phyloP scores from a whole-genome alignment of 1,140 invertebrate species.

The Zaprionus tsacasi region DNA sequence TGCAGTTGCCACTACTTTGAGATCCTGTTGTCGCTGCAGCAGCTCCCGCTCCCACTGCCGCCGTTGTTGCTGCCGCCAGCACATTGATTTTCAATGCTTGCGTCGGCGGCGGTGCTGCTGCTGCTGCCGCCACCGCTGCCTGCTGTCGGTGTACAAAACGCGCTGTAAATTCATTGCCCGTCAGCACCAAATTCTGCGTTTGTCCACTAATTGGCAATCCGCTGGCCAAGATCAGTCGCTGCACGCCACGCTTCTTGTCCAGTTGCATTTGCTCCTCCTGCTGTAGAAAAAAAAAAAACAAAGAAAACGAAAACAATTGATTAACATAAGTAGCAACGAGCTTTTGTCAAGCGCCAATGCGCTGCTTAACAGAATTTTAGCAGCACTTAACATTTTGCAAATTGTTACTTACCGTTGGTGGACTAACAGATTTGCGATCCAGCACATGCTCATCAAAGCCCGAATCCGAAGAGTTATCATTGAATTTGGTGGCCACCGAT shows the following conservation, averaged over 20 bases:
- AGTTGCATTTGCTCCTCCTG: conserved; percentile 62
- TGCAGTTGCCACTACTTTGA: conserved; percentile 54
- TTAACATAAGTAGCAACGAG: background rate
- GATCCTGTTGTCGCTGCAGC: conserved; percentile 47
- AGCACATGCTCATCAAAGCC: conserved; percentile 87
- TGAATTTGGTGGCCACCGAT: conserved; percentile 84
- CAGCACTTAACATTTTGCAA: background rate
- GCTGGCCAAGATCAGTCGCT: conserved; percentile 71
- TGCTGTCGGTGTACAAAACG: conserved; percentile 69
- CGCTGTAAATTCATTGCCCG: conserved; percentile 76
- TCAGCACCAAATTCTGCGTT: conserved; percentile 72
- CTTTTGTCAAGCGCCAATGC: background rate
- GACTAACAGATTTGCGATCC: conserved; percentile 79
- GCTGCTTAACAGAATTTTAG: background rate
- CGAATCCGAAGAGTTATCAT: conserved; percentile 88
- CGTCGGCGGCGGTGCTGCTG: no score
- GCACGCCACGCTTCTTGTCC: conserved; percentile 60
- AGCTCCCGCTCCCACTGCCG: conserved; percentile 6
- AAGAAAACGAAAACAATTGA: conserved; percentile 8
- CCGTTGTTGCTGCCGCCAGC: conserved; percentile 10
- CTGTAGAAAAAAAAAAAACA: conserved; percentile 34
- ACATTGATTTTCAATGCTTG: conserved; percentile 36
- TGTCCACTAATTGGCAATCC: conserved; percentile 73
- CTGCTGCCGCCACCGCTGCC: conserved; percentile 14
- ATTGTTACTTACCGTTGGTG: conserved; percentile 58